These are phyloP conservation scores for Pseudorhiza aurosa DNA, from an alignment of 30 jellyfish, hydroid and myxozoan genomes.

Conservation along the genomic window DNA sequence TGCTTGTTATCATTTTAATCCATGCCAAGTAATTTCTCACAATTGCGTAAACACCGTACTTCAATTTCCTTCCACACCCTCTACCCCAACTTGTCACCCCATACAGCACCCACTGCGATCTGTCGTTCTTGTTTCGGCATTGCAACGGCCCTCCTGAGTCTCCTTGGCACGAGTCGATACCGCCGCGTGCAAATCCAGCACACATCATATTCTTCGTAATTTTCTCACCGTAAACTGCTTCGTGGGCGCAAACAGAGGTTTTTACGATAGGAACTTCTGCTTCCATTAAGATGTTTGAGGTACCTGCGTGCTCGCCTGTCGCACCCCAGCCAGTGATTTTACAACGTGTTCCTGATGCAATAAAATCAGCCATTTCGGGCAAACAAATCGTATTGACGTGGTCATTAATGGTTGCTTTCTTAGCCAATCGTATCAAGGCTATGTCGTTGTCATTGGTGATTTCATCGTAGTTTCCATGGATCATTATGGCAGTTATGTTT, in stretches of 20 bases:
- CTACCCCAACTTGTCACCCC: conserved; percentile 97
- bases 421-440: conserved; percentile 73
- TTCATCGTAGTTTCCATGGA: conserved; percentile 68
- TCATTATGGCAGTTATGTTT: conserved; percentile 48
- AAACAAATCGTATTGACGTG: conserved; percentile 84
- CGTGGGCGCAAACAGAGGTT: conserved; percentile 65
- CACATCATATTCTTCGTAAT: conserved; percentile 90
- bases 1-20: conserved; percentile 45
- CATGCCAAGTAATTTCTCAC: conserved; percentile 80
- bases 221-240: conserved; percentile 62
- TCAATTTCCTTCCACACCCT: conserved; percentile 87
- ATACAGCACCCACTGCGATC: conserved; percentile 73
- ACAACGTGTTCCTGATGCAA: conserved; percentile 78
- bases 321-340: conserved; percentile 95
- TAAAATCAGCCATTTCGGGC: conserved; percentile 60
- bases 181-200: conserved; percentile 88
- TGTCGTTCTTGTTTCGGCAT: conserved; percentile 51
- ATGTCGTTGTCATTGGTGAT: conserved; percentile 82
- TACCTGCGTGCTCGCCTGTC: conserved; percentile 58
- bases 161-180: conserved; percentile 81
- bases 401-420: conserved; percentile 68
- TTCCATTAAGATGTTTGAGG: conserved; percentile 72
- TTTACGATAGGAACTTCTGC: conserved; percentile 84
- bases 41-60: conserved; percentile 88
- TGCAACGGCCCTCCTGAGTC: conserved; percentile 98